These are phyloP conservation scores for Lymantria dispar DNA, from an alignment of 2,888 invertebrate genomes.

Conservation along the genomic window DNA sequence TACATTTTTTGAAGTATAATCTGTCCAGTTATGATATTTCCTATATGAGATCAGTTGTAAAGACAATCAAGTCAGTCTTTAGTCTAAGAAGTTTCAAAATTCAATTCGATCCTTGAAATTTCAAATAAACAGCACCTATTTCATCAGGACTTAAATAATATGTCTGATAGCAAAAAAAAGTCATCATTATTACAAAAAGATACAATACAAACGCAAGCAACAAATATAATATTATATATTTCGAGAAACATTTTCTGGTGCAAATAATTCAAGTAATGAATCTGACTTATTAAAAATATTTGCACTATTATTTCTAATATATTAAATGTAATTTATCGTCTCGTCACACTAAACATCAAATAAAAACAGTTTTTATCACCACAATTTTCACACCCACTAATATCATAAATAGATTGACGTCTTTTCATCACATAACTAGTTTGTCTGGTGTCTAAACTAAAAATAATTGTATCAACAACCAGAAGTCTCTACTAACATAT, in stretches of 20 bases:
- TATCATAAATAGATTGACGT: constrained; percentile 8
- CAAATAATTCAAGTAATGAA: background rate
- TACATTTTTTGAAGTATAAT: no score
- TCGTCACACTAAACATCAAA: constrained; percentile 5
- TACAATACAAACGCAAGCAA: no score
- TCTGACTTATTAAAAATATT: background rate
- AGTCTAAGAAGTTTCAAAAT: no score
- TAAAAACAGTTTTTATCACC: constrained; percentile 8
- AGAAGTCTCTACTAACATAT: background rate
- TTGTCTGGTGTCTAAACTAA: constrained; percentile 6
- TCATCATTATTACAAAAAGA: no score
- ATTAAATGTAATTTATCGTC: background rate
- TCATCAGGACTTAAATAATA: no score
- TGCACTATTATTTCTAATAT: background rate
- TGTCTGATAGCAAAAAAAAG: no score
- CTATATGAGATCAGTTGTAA: no score
- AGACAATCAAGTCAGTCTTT: no score
- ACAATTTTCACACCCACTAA: constrained; percentile 9
- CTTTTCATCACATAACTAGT: constrained; percentile 8
- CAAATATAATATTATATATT: no score
- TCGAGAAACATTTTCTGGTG: constrained; percentile 5
- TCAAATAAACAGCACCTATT: no score
- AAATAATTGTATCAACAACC: constrained; percentile 1
- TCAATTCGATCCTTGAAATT: no score
- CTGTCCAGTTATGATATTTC: no score